phyloP scores from a whole-genome alignment of 2,113 vertebrate genomes.

The Tachycineta bicolor region DNA sequence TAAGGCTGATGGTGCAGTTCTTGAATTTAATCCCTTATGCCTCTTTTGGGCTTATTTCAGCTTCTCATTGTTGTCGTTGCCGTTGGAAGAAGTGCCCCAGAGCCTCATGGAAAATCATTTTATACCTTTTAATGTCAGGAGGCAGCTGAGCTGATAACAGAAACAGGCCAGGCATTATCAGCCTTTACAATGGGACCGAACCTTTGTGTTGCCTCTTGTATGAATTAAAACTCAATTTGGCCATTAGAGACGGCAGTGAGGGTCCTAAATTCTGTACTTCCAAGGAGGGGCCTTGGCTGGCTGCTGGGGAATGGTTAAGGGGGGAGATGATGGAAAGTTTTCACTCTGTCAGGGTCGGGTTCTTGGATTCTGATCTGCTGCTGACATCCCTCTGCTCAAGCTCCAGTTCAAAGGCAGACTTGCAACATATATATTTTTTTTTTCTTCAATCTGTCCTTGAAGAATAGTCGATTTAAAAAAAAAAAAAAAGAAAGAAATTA shows the following conservation, averaged over 20 bases:
- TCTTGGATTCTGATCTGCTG: background rate
- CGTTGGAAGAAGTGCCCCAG: background rate
- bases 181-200: background rate
- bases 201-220: background rate
- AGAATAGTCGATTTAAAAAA: background rate
- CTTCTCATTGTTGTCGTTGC: background rate
- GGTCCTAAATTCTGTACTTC: rapidly evolving
- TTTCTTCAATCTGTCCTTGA: background rate
- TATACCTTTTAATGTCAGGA: background rate
- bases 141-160: background rate
- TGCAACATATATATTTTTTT: rapidly evolving
- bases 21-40: background rate
- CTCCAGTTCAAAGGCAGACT: background rate
- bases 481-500: background rate
- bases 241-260: background rate
- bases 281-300: background rate
- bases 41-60: background rate
- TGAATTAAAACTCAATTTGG: background rate
- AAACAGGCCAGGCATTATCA: background rate
- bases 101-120: background rate
- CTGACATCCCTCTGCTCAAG: background rate
- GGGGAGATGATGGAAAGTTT: background rate
- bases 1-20: background rate
- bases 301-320: background rate
- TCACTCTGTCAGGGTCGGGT: background rate